A percentile compares a stretch with the other conserved stretches of the same genome.
phyloP scores from a whole-genome alignment of 2,888 invertebrate species.

The Andrena bucephala region DNA sequence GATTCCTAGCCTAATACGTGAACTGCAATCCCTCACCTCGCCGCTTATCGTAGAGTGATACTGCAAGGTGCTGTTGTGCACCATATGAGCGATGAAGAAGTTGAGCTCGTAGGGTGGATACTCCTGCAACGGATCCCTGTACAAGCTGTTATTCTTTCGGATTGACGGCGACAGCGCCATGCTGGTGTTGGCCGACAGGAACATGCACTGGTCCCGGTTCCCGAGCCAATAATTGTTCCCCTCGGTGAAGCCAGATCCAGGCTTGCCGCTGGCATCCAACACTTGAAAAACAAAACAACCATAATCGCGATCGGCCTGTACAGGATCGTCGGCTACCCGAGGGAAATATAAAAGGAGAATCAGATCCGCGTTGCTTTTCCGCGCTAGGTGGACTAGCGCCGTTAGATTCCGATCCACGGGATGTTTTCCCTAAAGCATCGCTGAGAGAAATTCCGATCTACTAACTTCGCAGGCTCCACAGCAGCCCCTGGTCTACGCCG shows the following conservation, averaged over 20 bases:
- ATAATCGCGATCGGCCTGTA: not conserved
- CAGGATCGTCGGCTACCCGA: too few relatives aligned
- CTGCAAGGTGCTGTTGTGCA: conserved; percentile 83
- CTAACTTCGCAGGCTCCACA: too few relatives aligned
- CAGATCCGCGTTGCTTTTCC: not conserved
- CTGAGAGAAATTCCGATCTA: too few relatives aligned
- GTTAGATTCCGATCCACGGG: not conserved
- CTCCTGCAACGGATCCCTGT: conserved; percentile 78
- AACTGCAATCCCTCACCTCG: conserved; percentile 80
- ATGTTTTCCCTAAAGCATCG: not conserved
- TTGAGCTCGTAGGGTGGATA: conserved; percentile 83
- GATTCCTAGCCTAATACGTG: too few relatives aligned
- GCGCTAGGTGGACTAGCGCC: not conserved
- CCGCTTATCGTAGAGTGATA: conserved; percentile 82
- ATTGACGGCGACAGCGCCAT: conserved; percentile 75
- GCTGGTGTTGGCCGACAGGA: conserved; percentile 78
- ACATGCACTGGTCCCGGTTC: conserved; percentile 85
- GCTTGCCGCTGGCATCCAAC: conserved; percentile 87
- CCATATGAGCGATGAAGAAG: conserved; percentile 76
- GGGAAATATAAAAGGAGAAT: not conserved
- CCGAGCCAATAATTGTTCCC: conserved; percentile 88
- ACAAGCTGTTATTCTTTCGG: conserved; percentile 75
- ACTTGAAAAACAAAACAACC: conserved; percentile 78
- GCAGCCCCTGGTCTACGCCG: too few relatives aligned
- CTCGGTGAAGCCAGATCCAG: conserved; percentile 86